Evolutionary conservation across 2,113 vertebrate genomes (phyloP).

Genomic region (Silurus glanis): DNA sequence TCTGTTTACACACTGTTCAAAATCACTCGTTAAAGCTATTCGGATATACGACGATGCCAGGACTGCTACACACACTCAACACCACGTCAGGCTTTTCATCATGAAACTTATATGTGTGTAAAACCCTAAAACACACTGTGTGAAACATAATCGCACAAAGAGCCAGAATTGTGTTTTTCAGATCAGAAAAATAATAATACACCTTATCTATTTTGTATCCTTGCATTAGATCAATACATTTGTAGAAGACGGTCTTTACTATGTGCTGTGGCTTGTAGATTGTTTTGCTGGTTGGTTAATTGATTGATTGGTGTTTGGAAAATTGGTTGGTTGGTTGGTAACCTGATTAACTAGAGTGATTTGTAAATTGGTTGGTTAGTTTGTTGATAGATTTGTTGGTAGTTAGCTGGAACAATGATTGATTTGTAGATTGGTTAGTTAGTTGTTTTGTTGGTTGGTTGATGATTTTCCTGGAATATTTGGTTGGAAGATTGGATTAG

Average conservation of each 20-base stretch:
- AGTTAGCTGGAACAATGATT: too few species aligned
- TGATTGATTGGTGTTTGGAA: not conserved
- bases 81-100: not conserved
- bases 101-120: not conserved
- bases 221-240: not conserved
- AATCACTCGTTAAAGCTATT: not conserved
- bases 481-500: not conserved
- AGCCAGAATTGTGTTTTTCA: not conserved
- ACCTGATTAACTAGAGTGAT: too few species aligned
- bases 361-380: not conserved
- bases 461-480: not conserved
- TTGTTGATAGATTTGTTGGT: not conserved
- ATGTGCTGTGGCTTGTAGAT: not conserved
- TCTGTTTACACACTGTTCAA: not conserved
- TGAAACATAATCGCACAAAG: not conserved
- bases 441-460: too few species aligned
- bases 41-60: not conserved
- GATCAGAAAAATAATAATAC: not conserved
- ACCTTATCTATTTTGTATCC: not conserved
- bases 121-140: too few species aligned
- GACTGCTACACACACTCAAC: not conserved
- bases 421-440: not conserved
- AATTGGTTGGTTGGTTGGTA: not conserved
- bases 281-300: not conserved
- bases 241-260: too few species aligned